Evolutionary conservation across 1,140 invertebrate genomes (phyloP).

Genomic region (Dermatophagoides farinae): DNA sequence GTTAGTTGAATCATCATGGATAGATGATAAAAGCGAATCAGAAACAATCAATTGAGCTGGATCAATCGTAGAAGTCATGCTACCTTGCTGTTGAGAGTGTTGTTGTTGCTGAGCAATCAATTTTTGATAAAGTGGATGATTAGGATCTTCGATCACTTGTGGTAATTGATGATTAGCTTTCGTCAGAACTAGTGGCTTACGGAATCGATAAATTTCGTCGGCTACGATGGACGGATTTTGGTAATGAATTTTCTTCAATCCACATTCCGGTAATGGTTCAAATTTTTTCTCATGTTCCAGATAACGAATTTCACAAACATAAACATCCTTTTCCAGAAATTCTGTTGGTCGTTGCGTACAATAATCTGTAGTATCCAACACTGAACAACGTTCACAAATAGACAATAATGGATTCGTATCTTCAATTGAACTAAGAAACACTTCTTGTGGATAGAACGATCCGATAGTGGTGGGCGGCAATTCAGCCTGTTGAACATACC

Average conservation of each 20-base stretch:
- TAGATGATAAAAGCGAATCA: too few species aligned
- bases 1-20: too few species aligned
- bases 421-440: constrained; percentile 72
- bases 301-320: constrained; percentile 78
- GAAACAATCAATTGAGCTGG: too few species aligned
- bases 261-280: constrained; percentile 39
- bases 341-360: constrained; percentile 75
- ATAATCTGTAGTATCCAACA: constrained; percentile 76
- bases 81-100: neutral
- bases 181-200: constrained; percentile 41
- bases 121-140: neutral
- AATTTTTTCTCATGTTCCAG: constrained; percentile 65
- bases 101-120: neutral
- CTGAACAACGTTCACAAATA: constrained; percentile 72
- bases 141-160: neutral
- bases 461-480: constrained; percentile 43
- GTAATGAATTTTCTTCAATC: constrained; percentile 20
- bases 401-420: constrained; percentile 72
- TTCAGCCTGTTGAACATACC: constrained; percentile 69
- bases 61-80: neutral
- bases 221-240: constrained; percentile 45
- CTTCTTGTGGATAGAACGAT: constrained; percentile 85
- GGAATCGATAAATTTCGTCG: constrained; percentile 81
- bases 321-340: constrained; percentile 75
- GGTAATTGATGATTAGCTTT: constrained; percentile 33